A percentile compares a stretch with the other conserved stretches of the same genome.
Conservation (phyloP, 2,113 vertebrate species). For the Emydocephalus ijimae region DNA sequence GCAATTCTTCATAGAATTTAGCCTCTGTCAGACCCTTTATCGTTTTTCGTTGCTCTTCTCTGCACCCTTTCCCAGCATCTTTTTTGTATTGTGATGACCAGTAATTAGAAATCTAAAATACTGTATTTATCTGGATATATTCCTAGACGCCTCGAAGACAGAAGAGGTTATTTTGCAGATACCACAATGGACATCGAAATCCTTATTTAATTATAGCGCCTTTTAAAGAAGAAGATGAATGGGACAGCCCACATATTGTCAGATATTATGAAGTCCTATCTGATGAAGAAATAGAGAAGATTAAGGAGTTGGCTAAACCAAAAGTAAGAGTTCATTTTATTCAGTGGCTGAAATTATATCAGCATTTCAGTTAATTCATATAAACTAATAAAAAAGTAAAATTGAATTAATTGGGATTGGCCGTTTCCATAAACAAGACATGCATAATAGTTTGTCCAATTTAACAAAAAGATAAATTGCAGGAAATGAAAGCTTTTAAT, state of each 20-base stretch:
- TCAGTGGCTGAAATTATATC: background rate
- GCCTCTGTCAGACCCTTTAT: background rate
- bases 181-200: conserved; percentile 79
- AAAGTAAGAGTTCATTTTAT: conserved; percentile 72
- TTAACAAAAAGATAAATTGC: background rate
- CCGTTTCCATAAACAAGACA: background rate
- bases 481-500: background rate
- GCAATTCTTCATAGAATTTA: background rate
- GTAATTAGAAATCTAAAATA: background rate
- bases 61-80: background rate
- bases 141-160: conserved; percentile 78
- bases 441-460: background rate
- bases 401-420: background rate
- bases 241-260: conserved; percentile 93
- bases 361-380: background rate
- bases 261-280: conserved; percentile 86
- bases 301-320: conserved; percentile 92
- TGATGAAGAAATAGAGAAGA: conserved; percentile 85
- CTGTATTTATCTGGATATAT: background rate
- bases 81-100: background rate
- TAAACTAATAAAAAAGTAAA: background rate
- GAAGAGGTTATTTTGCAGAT: conserved; percentile 90
- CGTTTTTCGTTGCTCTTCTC: background rate
- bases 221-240: conserved; percentile 93
- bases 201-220: conserved; percentile 89